Evolutionary conservation across 2,888 invertebrate species (phyloP), one percentile per base, ranked within the genome.

Genomic region (Habrosyne pyritoides): DNA sequence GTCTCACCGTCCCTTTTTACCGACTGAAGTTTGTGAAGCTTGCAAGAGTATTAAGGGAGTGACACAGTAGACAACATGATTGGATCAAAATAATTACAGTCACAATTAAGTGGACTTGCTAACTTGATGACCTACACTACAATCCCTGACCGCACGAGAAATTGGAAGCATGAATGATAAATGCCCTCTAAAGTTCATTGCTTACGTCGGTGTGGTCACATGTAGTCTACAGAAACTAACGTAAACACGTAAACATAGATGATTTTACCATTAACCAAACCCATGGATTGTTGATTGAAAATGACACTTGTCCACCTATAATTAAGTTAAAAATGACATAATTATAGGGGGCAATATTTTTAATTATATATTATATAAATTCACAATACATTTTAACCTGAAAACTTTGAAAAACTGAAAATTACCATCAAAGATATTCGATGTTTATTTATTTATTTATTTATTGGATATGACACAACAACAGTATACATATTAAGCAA

Each of bases 111-210:
- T 33, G 18, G 42, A 42, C 18, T 14, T 14, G 42, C 8, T 30
- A 14, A 21, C 2, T 47, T 30, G 53, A 26, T 30, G n/a, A 55
- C 50, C 33, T 28, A 51, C 30, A 47, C 33, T 28, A 51, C 30
- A 47, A 26, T 28, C 18, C 21, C 21, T 10, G 22, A 52, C 56
- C 54, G 14, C 36, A 33, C 46, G 55, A 55, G 53, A 60, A 52
- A 28, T 53, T 52, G 53, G 60, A 47, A 52, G 55, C 59, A 53
- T 64, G 63, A 67, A 62, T 62, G 65, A 66, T 70, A 65, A 60
- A 65, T 70, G 26, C 59, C 52, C 55, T 55, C 53, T 60, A 59
- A 62, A 66, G 67, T 66, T 68, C 66, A 64, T 49, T 59, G 64
- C 57, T 61, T 64, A 63, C 65, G 61, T 61, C 59, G 42, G 28